Conservation (phyloP, 2,888 invertebrate species). For the Spialia ferax region DNA sequence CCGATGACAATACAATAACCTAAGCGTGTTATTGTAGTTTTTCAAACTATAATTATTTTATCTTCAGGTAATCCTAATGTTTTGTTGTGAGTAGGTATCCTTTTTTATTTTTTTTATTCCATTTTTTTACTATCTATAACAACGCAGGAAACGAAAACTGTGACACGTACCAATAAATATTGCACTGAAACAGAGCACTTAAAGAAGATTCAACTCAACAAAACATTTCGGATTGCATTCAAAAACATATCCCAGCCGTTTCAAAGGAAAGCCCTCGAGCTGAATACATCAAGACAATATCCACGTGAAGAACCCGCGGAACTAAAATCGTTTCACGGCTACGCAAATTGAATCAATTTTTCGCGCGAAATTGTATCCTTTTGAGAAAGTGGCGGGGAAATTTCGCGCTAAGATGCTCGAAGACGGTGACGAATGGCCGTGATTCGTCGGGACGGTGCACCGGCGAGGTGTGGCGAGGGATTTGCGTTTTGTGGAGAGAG, state of each 20-base stretch:
- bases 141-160: no score
- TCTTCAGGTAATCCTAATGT: no score
- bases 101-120: no score
- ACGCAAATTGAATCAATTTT: constrained; percentile 78
- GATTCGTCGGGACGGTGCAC: constrained; percentile 43
- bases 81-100: no score
- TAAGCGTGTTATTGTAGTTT: no score
- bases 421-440: constrained; percentile 56
- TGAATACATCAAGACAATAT: constrained; percentile 43
- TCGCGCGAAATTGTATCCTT: constrained; percentile 68
- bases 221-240: constrained; percentile 27
- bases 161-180: no score
- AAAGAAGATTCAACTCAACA: background rate
- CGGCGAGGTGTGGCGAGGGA: background rate
- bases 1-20: no score
- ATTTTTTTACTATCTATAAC: no score
- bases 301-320: constrained; percentile 41
- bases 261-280: background rate
- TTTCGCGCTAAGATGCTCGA: constrained; percentile 49
- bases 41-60: no score
- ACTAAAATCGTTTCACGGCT: constrained; percentile 67
- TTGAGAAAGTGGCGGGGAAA: constrained; percentile 38
- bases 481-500: background rate
- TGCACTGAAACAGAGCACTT: no score
- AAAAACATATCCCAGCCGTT: constrained; percentile 8